Evolutionary conservation across 2,113 vertebrate genomes (phyloP), one percentile per base, ranked within the genome.

Genomic region (Perccottus glenii): DNA sequence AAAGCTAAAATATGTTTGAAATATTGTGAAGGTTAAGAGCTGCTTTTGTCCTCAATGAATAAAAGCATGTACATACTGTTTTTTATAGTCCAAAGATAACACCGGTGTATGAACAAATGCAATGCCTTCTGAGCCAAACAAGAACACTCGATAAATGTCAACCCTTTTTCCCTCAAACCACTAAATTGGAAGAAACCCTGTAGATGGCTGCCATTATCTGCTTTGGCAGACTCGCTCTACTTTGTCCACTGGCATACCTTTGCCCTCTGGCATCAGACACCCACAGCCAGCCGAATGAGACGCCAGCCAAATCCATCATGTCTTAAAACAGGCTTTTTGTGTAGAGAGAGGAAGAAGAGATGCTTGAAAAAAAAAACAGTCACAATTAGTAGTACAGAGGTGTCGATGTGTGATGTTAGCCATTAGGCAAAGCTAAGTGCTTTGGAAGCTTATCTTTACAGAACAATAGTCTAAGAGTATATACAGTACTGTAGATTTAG

Each of bases 151-250:
- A 0, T n/a, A 8, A 49, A 16, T 52, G 43, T 64, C 15, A 12
- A 16, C 5, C 33, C 16, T 32, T 46, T 50, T 56, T 7, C 46
- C 46, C 49, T 64, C 12, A 64, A 52, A 60, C 48, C 19, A 35
- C 36, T 15, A 44, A 27, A 66, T 67, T 38, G 58, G 65, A 42
- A 33, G 43, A 59, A 33, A 51, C 40, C 48, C 56, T 52, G 60
- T 70, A 81, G 67, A 67, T 70, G 46, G 49, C 58, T 64, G 53
- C 68, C 70, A 77, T 80, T 78, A 62, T 80, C 73, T 47, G 15
- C 70, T 67, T 73, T 61, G 76, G 76, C 67, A 82, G 53, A 73
- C 42, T 44, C 43, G 60, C 42, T 63, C 50, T 60, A 64, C 61
- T 53, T 66, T 73, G 71, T 73, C 73, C 69, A 70, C 51, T 40